Evolutionary conservation across 2,888 invertebrate genomes (phyloP).

Genomic region (Automeris io): DNA sequence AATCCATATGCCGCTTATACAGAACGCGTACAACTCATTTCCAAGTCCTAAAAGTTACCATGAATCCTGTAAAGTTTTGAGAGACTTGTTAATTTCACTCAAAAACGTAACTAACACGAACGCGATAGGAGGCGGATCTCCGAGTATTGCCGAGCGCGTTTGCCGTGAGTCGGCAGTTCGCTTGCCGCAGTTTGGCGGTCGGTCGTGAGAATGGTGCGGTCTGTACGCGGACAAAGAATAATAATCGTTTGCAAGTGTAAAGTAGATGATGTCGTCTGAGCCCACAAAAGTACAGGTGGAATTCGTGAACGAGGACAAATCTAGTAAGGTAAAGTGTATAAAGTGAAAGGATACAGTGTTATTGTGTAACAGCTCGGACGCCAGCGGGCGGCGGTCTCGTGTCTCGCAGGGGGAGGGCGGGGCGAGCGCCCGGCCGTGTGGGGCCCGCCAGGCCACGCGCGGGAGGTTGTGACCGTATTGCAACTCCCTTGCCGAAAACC

Average conservation of each 20-base stretch:
- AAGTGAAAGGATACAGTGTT: conserved; percentile 54
- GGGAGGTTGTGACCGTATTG: conserved; percentile 79
- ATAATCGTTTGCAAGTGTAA: conserved; percentile 59
- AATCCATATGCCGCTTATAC: neutral
- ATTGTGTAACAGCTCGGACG: conserved; percentile 73
- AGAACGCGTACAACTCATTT: neutral
- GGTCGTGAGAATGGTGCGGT: conserved; percentile 73
- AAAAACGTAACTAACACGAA: conserved; percentile 46
- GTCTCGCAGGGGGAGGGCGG: conserved; percentile 77
- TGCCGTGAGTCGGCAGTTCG: conserved; percentile 59
- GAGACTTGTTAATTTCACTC: conserved; percentile 23
- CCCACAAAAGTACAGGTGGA: conserved; percentile 66
- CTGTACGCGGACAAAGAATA: conserved; percentile 68
- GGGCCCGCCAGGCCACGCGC: conserved; percentile 77
- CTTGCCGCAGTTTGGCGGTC: conserved; percentile 74
- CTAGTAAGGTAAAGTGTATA: conserved; percentile 61
- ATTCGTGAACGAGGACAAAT: conserved; percentile 70
- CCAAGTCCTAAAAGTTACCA: neutral
- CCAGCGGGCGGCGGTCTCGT: conserved; percentile 72
- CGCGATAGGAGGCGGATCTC: conserved; percentile 75
- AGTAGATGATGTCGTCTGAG: conserved; percentile 76
- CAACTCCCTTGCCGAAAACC: conserved; percentile 73
- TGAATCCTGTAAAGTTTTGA: conserved; percentile 2
- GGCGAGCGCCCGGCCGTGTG: conserved; percentile 75
- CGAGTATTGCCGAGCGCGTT: conserved; percentile 59